A percentile compares a stretch with the other conserved stretches of the same genome.
Evolutionary conservation across 2,888 invertebrate genomes (phyloP).

Genomic region (Epicampocera succincta): DNA sequence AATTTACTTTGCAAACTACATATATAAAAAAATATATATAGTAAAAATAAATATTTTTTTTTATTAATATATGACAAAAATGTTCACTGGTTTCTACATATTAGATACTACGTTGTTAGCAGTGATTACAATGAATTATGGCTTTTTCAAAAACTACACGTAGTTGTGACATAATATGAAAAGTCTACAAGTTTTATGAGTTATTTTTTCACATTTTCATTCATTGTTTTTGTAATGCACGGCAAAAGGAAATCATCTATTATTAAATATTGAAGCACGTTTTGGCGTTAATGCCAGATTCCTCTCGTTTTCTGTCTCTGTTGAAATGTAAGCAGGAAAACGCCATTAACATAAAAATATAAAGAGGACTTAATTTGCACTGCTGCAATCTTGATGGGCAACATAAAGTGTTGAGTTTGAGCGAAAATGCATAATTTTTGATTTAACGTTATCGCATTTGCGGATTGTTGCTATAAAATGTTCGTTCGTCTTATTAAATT

Average conservation of each 20-base stretch:
- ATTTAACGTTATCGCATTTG: too few relatives aligned
- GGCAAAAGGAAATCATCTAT: slow-evolving; percentile 7
- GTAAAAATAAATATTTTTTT: too few relatives aligned
- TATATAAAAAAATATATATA: too few relatives aligned
- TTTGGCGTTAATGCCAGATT: slow-evolving; percentile 50
- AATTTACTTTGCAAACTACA: too few relatives aligned
- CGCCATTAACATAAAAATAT: neutral
- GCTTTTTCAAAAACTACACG: slow-evolving; percentile 66
- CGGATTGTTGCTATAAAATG: too few relatives aligned
- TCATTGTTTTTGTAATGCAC: slow-evolving; percentile 15
- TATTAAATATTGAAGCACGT: slow-evolving; percentile 66
- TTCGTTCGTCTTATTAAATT: too few relatives aligned
- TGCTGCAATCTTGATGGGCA: too few relatives aligned
- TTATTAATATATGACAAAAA: too few relatives aligned
- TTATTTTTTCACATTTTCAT: slow-evolving; percentile 43
- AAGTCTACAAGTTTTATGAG: slow-evolving; percentile 60
- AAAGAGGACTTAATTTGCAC: slow-evolving; percentile 10
- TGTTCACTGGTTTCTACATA: neutral
- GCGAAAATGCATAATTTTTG: too few relatives aligned
- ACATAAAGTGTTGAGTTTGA: too few relatives aligned
- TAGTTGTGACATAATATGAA: slow-evolving; percentile 69
- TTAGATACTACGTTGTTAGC: neutral
- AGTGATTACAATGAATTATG: slow-evolving; percentile 63
- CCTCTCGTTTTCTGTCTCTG: slow-evolving; percentile 2
- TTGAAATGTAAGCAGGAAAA: slow-evolving; percentile 15